Evolutionary conservation across 2,888 invertebrate genomes (phyloP).

Genomic region (Tenthredo distinguenda): DNA sequence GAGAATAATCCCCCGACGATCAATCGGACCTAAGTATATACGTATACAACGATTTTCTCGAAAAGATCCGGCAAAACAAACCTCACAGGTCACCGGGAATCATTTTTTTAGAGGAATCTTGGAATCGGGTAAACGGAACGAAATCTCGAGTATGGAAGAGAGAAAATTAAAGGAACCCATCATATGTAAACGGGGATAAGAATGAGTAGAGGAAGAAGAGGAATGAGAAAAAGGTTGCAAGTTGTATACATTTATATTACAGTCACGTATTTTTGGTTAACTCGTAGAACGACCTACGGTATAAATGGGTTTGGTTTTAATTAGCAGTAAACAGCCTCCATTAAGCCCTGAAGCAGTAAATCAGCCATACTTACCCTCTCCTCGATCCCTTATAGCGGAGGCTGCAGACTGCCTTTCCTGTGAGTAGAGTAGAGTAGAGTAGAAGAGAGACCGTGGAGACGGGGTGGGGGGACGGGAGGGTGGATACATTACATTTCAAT

Average conservation of each 20-base stretch:
- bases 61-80: not conserved
- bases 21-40: constrained; percentile 13
- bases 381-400: constrained; percentile 51
- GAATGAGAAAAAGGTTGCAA: not conserved
- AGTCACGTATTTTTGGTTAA: constrained; percentile 45
- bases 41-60: not conserved
- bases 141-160: not conserved
- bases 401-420: constrained; percentile 55
- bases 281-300: constrained; percentile 63
- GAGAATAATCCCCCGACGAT: constrained; percentile 29
- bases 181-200: not conserved
- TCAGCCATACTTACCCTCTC: constrained; percentile 73
- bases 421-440: constrained; percentile 56
- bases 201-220: not conserved
- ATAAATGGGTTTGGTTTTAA: constrained; percentile 76
- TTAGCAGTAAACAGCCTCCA: constrained; percentile 77
- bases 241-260: not conserved
- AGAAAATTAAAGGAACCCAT: too few relatives aligned
- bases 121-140: too few relatives aligned
- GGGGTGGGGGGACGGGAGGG: constrained; percentile 56
- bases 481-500: constrained; percentile 74
- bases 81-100: too few relatives aligned
- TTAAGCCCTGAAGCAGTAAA: constrained; percentile 75
- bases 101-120: too few relatives aligned
- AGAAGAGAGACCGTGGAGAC: constrained; percentile 55